phyloP scores from a whole-genome alignment of 2,888 invertebrate species.

The Gastracanthus pulcherrimus region DNA sequence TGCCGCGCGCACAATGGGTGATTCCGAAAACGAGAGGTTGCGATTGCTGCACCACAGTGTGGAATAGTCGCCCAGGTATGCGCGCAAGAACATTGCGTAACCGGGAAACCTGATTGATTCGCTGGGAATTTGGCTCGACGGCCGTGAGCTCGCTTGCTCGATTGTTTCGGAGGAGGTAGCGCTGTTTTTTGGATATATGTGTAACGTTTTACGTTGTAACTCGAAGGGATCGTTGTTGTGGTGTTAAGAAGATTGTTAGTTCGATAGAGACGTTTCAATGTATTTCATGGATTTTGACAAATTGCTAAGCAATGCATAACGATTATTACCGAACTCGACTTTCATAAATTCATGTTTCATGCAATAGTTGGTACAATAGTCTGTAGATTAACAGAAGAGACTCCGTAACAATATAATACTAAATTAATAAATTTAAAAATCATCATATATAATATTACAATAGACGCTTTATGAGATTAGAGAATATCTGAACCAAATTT shows the following conservation, averaged over 20 bases:
- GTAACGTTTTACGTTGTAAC: background rate
- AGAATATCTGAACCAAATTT: too few species aligned
- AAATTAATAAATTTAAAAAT: too few species aligned
- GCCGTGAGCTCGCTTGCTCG: background rate
- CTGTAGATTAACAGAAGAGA: too few species aligned
- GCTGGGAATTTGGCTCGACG: background rate
- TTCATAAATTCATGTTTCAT: background rate
- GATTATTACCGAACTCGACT: background rate
- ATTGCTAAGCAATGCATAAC: too few species aligned
- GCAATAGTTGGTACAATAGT: background rate
- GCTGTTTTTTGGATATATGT: background rate
- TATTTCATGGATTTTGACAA: background rate
- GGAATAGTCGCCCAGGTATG: background rate
- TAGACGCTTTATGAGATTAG: too few species aligned
- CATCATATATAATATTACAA: too few species aligned
- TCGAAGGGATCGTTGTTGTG: background rate
- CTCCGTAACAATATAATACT: too few species aligned
- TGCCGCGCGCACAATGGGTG: slow-evolving; percentile 7
- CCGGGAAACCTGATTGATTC: background rate
- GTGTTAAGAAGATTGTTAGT: background rate
- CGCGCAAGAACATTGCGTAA: background rate
- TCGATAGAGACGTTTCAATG: background rate
- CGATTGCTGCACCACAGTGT: background rate
- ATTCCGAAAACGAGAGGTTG: slow-evolving; percentile 24
- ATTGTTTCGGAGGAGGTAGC: background rate